These are phyloP conservation scores for Saturnia pavonia DNA, from an alignment of 2,888 invertebrate genomes.

Conservation along the genomic window DNA sequence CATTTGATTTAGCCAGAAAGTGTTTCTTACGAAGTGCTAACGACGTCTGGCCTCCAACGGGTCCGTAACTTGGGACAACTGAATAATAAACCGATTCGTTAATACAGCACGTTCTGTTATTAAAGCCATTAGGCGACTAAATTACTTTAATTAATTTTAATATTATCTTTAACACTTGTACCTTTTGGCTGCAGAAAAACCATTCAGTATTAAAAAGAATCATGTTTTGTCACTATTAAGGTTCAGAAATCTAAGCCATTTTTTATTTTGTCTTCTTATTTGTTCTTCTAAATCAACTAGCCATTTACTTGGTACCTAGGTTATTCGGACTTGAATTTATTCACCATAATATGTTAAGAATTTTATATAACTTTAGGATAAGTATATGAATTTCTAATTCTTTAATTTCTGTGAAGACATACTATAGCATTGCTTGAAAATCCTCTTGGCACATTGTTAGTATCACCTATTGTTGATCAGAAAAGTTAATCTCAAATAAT, in stretches of 20 bases:
- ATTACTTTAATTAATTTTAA: conserved; percentile 4
- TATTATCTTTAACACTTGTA: not conserved
- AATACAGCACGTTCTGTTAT: conserved; percentile 38
- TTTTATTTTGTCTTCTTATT: not conserved
- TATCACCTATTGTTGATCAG: too few relatives aligned
- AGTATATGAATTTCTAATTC: too few relatives aligned
- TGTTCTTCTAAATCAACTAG: not conserved
- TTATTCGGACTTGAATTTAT: not conserved
- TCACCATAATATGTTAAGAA: too few relatives aligned
- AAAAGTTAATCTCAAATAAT: too few relatives aligned
- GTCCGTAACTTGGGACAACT: conserved; percentile 34
- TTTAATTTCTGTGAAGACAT: too few relatives aligned
- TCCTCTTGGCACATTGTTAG: too few relatives aligned
- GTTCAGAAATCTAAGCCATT: not conserved
- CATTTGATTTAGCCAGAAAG: conserved; percentile 19
- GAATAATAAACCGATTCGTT: conserved; percentile 42
- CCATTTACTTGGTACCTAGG: not conserved
- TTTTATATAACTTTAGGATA: too few relatives aligned
- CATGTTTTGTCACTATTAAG: not conserved
- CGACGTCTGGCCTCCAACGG: conserved; percentile 31
- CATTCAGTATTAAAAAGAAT: not conserved
- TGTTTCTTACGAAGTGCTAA: conserved; percentile 25
- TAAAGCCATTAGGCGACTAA: conserved; percentile 28
- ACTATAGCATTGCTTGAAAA: too few relatives aligned
- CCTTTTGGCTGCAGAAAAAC: not conserved